These are phyloP conservation scores for Mormyrus iriodes DNA, from an alignment of 2,113 vertebrate genomes.

Conservation along the genomic window DNA sequence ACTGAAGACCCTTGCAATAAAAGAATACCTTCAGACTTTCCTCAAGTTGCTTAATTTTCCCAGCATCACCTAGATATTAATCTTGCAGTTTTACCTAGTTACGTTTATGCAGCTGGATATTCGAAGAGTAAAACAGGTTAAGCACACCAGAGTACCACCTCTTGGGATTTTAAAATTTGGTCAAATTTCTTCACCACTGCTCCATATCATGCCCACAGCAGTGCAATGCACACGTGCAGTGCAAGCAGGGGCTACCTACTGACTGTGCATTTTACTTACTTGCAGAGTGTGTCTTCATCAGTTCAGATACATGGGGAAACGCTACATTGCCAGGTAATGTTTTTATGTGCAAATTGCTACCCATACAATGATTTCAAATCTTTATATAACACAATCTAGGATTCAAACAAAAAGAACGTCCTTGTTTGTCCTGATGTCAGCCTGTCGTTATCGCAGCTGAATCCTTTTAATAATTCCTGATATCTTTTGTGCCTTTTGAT, in stretches of 20 bases:
- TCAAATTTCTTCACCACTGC: neutral
- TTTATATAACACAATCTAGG: neutral
- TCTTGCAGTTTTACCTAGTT: neutral
- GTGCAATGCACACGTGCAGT: neutral
- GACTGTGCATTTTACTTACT: conserved; percentile 27
- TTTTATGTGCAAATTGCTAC: neutral
- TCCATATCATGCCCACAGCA: neutral
- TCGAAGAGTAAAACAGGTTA: neutral
- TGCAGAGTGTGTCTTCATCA: conserved; percentile 92
- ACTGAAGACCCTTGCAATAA: neutral
- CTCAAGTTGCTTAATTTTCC: neutral
- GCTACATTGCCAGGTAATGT: conserved; percentile 95
- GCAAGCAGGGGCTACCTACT: neutral
- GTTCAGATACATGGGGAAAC: conserved; percentile 97
- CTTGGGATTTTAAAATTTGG: neutral
- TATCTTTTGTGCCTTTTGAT: neutral
- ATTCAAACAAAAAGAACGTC: neutral
- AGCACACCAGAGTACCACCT: neutral
- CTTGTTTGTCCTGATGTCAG: neutral
- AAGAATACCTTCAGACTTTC: neutral
- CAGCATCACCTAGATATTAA: neutral
- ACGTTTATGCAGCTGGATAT: neutral
- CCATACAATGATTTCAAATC: neutral
- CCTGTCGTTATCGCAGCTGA: neutral
- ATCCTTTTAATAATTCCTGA: neutral